A percentile compares a stretch with the other conserved stretches of the same genome.
Conservation (phyloP, 2,797 vertebrate species). For the Champsocephalus esox region DNA sequence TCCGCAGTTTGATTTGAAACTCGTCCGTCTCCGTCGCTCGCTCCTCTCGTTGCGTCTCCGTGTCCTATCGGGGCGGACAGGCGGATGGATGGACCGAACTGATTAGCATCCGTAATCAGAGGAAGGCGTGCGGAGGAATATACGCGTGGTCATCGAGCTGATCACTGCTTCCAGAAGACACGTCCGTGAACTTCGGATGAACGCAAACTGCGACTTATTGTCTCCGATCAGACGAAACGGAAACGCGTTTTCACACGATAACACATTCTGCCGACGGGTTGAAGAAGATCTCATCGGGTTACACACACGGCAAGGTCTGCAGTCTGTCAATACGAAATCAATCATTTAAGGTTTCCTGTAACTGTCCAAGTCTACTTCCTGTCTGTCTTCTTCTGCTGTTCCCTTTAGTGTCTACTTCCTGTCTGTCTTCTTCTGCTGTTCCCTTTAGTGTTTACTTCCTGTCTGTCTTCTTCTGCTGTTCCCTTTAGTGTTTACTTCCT, state of each 20-base stretch:
- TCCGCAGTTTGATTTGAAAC: neutral
- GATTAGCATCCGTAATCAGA: conserved; percentile 82
- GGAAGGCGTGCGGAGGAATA: conserved; percentile 74
- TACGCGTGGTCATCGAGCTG: conserved; percentile 56
- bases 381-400: too few species aligned
- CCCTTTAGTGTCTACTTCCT: too few species aligned
- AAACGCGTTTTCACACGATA: neutral
- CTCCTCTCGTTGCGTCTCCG: neutral
- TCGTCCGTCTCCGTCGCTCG: neutral
- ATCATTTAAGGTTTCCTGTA: too few species aligned
- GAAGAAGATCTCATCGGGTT: neutral
- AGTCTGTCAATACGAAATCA: too few species aligned
- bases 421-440: too few species aligned
- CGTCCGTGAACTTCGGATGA: conserved; percentile 35
- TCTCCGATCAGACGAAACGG: conserved; percentile 35
- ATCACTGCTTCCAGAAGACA: conserved; percentile 38
- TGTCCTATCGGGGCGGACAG: conserved; percentile 62
- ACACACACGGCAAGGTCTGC: neutral
- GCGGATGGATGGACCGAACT: conserved; percentile 69
- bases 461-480: too few species aligned
- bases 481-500: too few species aligned
- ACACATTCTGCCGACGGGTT: neutral
- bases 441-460: too few species aligned
- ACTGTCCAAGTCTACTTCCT: too few species aligned
- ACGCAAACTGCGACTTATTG: conserved; percentile 44